Conservation (phyloP, 1,140 invertebrate species). For the Scaptomyza hsui region DNA sequence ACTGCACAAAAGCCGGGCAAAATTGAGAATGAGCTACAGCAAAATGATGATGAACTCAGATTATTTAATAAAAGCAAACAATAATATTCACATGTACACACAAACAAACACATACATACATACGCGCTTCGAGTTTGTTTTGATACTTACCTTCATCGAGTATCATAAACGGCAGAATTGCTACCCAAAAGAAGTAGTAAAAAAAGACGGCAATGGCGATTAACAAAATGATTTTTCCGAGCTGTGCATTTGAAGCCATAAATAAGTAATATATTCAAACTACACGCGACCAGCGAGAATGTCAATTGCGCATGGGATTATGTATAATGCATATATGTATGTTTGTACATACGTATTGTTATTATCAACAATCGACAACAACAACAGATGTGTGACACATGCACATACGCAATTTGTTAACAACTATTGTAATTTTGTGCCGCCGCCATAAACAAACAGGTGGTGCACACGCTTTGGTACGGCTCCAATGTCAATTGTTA, state of each 20-base stretch:
- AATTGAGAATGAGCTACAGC: slow-evolving; percentile 2
- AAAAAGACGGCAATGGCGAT: slow-evolving; percentile 85
- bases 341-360: slow-evolving; percentile 15
- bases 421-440: slow-evolving; percentile 21
- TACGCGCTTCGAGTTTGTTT: slow-evolving; percentile 18
- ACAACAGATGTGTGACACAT: slow-evolving; percentile 18
- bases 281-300: slow-evolving; percentile 29
- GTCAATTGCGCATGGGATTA: slow-evolving; percentile 26
- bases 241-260: slow-evolving; percentile 83
- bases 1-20: slow-evolving; percentile 68
- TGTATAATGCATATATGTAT: slow-evolving; percentile 9
- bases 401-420: slow-evolving; percentile 34
- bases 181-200: slow-evolving; percentile 88
- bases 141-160: slow-evolving; percentile 83
- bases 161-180: slow-evolving; percentile 88
- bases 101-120: neutral
- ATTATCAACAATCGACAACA: slow-evolving; percentile 12
- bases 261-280: slow-evolving; percentile 55
- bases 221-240: slow-evolving; percentile 87
- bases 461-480: slow-evolving; percentile 14
- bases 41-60: slow-evolving; percentile 16
- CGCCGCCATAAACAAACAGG: slow-evolving; percentile 52
- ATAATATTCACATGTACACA: slow-evolving; percentile 36
- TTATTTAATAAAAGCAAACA: slow-evolving; percentile 75
- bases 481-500: slow-evolving; percentile 44